phyloP scores from a whole-genome alignment of 2,888 invertebrate genomes.

The Dynastes maya region DNA sequence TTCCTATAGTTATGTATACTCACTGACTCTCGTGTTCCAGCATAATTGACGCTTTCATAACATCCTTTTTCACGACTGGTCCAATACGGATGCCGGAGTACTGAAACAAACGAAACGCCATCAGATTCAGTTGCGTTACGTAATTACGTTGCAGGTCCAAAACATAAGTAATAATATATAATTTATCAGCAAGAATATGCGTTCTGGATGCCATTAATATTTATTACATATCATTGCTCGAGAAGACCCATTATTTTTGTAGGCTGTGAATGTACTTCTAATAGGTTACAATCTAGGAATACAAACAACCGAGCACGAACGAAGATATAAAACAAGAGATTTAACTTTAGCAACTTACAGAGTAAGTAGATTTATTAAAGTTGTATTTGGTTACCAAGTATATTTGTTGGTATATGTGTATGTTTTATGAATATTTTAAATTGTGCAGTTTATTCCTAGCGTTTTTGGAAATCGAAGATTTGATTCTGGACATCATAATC shows the following conservation, averaged over 20 bases:
- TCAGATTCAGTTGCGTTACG: slow-evolving; percentile 54
- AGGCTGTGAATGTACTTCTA: neutral
- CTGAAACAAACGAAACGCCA: slow-evolving; percentile 73
- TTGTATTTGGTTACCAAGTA: too few species aligned
- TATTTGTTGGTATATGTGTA: too few species aligned
- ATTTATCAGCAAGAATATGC: neutral
- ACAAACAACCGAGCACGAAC: neutral
- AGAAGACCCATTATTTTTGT: neutral
- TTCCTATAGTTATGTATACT: slow-evolving; percentile 69
- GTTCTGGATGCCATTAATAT: slow-evolving; percentile 2
- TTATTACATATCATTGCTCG: neutral
- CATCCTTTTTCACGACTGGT: slow-evolving; percentile 98
- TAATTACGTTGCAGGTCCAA: neutral
- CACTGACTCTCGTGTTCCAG: slow-evolving; percentile 96
- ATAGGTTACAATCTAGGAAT: neutral
- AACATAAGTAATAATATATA: slow-evolving; percentile 4
- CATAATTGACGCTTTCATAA: slow-evolving; percentile 99
- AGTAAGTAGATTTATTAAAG: too few species aligned
- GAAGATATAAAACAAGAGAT: too few species aligned
- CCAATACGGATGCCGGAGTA: slow-evolving; percentile 99
- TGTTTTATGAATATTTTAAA: too few species aligned
- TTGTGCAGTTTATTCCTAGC: too few species aligned
- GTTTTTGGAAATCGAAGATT: too few species aligned
- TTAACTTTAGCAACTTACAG: too few species aligned
- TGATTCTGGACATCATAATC: too few species aligned